These are phyloP conservation scores for Sterrhoptilus dennistouni DNA, from an alignment of 2,113 vertebrate genomes.

Conservation along the genomic window DNA sequence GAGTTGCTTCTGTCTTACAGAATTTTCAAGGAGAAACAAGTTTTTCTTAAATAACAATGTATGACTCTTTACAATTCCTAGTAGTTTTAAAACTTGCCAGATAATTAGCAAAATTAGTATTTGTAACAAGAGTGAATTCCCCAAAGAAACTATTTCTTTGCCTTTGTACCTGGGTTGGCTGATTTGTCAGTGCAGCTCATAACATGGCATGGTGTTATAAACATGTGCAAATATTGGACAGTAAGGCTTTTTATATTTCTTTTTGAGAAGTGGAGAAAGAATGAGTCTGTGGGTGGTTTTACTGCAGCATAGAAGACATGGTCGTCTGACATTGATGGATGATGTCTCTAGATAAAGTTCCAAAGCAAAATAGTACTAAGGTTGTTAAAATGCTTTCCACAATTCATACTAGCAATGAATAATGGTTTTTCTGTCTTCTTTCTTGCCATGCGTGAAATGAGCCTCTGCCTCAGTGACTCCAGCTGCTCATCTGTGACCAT, in stretches of 20 bases:
- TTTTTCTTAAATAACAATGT: background rate
- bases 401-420: background rate
- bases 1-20: background rate
- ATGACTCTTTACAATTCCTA: background rate
- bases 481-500: background rate
- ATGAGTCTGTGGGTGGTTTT: background rate
- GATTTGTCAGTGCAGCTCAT: background rate
- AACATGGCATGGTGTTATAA: background rate
- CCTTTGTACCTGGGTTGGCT: background rate
- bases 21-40: background rate
- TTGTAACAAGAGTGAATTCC: background rate
- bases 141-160: background rate
- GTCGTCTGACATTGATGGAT: background rate
- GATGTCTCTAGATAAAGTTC: background rate
- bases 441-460: conserved; percentile 47
- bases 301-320: background rate
- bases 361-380: background rate
- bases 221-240: background rate
- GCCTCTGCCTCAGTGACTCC: background rate
- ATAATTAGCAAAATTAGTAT: background rate
- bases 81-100: background rate
- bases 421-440: conserved; percentile 16
- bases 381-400: conserved; percentile 22
- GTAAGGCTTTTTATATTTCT: background rate
- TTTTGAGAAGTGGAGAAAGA: background rate